These are phyloP conservation scores for Leptopilina syphax DNA, from an alignment of 2,888 invertebrate species.

Conservation along the genomic window DNA sequence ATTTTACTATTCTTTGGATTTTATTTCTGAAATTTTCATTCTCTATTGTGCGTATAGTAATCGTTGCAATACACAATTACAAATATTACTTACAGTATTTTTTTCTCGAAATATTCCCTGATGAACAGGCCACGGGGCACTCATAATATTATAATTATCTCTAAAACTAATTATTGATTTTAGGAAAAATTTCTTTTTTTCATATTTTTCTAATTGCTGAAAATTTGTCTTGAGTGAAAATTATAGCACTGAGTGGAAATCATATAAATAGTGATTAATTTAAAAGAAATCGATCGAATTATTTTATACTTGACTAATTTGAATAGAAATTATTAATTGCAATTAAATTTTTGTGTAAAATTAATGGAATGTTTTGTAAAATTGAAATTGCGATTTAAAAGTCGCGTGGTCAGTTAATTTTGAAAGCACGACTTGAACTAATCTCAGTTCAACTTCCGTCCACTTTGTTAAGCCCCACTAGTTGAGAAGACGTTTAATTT, in stretches of 20 bases:
- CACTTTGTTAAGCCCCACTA: conserved; percentile 53
- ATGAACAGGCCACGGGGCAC: conserved; percentile 87
- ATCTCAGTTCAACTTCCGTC: conserved; percentile 51
- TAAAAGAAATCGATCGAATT: no score
- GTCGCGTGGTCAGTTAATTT: conserved; percentile 32
- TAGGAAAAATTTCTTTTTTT: no score
- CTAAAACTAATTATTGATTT: not conserved
- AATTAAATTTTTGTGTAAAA: no score
- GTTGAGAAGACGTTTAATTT: conserved; percentile 59
- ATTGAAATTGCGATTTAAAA: not conserved
- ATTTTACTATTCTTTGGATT: not conserved
- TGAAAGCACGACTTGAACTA: conserved; percentile 51
- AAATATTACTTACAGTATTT: conserved; percentile 55
- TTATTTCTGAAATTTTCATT: not conserved
- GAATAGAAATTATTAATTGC: no score
- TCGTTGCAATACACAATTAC: not conserved
- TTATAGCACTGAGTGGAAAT: no score
- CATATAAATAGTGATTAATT: no score
- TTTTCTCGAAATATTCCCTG: conserved; percentile 79
- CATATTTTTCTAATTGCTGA: no score
- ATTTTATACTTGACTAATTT: no score
- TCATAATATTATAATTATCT: conserved; percentile 67
- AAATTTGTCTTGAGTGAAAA: no score
- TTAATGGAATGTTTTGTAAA: not conserved
- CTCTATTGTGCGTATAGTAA: no score